These are phyloP conservation scores for Pteropus alecto DNA, from an alignment of 2,113 vertebrate species.

Conservation along the genomic window DNA sequence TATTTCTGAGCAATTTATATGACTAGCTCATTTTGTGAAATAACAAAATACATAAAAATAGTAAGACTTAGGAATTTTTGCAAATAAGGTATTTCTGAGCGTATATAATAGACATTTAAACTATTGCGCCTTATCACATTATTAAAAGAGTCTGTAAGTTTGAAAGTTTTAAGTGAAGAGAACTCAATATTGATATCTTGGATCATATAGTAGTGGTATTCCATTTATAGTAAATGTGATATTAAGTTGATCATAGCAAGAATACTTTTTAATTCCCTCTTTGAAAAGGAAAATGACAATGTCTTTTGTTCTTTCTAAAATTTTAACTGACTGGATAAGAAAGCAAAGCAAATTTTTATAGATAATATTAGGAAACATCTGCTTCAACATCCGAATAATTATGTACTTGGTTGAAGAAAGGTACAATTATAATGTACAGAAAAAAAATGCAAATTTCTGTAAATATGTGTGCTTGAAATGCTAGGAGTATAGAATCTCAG, in stretches of 20 bases:
- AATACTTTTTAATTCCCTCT: not conserved
- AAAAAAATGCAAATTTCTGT: not conserved
- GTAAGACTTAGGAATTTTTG: slow-evolving; percentile 41
- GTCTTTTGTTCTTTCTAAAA: not conserved
- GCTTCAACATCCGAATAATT: not conserved
- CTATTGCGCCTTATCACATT: not conserved
- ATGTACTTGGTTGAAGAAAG: not conserved
- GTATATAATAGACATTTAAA: not conserved
- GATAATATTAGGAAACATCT: not conserved
- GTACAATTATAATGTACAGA: not conserved
- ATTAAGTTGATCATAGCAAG: not conserved
- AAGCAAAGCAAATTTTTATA: not conserved
- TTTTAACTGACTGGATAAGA: not conserved
- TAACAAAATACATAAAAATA: slow-evolving; percentile 59
- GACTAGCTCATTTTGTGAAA: slow-evolving; percentile 53
- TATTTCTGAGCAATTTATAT: slow-evolving; percentile 57
- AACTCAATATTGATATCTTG: not conserved
- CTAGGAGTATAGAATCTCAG: not conserved
- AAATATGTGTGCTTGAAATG: not conserved
- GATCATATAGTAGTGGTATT: not conserved
- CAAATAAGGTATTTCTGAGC: slow-evolving; percentile 54
- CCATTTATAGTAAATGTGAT: not conserved
- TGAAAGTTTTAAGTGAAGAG: not conserved
- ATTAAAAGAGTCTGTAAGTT: not conserved
- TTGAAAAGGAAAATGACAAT: not conserved